These are phyloP conservation scores for Excalfactoria chinensis DNA, from an alignment of 2,113 vertebrate genomes.

Conservation along the genomic window DNA sequence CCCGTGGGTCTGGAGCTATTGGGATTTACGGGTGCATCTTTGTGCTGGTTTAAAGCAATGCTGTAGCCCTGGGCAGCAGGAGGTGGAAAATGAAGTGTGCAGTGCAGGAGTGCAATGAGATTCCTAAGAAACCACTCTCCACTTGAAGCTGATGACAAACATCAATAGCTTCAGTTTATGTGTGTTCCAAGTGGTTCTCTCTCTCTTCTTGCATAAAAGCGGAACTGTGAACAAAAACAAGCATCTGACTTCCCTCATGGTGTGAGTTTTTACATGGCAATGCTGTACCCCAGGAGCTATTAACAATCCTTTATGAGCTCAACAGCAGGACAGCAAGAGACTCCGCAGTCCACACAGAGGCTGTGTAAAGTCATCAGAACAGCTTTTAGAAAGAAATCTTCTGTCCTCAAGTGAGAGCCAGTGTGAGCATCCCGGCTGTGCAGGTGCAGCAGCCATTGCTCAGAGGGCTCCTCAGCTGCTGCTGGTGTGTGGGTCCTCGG, in stretches of 20 bases:
- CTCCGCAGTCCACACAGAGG: not conserved
- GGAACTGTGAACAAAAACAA: slow-evolving; percentile 12
- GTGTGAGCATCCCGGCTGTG: rapidly evolving
- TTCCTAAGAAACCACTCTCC: slow-evolving; percentile 3
- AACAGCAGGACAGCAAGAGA: slow-evolving; percentile 5
- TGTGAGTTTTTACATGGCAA: slow-evolving; percentile 25
- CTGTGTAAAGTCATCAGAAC: not conserved
- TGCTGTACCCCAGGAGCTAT: not conserved
- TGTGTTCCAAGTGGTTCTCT: slow-evolving; percentile 4
- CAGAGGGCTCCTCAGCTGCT: not conserved
- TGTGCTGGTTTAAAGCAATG: slow-evolving; percentile 62
- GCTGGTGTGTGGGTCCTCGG: not conserved
- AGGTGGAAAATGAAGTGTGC: slow-evolving; percentile 51
- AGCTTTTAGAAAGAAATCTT: not conserved
- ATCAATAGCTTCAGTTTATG: slow-evolving; percentile 30
- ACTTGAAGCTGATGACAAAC: slow-evolving; percentile 27
- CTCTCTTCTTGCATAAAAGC: slow-evolving; percentile 31
- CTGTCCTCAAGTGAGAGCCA: not conserved
- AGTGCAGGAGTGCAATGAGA: slow-evolving; percentile 17
- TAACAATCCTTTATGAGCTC: not conserved
- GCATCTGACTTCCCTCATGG: slow-evolving; percentile 10
- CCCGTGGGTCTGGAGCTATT: not conserved
- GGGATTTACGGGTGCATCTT: slow-evolving; percentile 64
- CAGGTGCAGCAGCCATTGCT: rapidly evolving
- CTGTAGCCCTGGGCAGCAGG: slow-evolving; percentile 51